Base-by-base conservation (phyloP, 2,888 invertebrate genomes). In the Candidula unifasciata region DNA sequence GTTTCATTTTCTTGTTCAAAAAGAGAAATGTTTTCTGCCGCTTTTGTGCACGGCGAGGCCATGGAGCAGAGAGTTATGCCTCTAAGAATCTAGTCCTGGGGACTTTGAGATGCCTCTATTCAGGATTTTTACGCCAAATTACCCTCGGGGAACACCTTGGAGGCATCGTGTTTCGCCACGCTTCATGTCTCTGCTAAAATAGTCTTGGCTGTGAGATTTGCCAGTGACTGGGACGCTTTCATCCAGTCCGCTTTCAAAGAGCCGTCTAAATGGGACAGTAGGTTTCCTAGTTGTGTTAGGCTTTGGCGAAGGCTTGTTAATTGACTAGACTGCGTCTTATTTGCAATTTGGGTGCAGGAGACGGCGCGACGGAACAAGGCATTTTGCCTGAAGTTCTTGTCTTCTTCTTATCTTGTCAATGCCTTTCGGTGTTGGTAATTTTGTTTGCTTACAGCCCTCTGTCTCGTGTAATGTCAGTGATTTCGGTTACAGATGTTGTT, bases 41-140 rank as follows among this genome's bases (percentile, higher is more conserved):
- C 69, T 69, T 69, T 33, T 69, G 69, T 69, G 21, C 69, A 69
- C 69, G 69, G 24, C 24, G 2, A 69, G 35, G 69, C 52, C 13
- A 44, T 44, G n/a, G 5, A 52, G 44, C n/a, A 73, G 44, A 73
- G 10, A 2, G 52, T 44, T 73, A 44, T 13, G 73, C 27, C 73
- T 73, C 44, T 73, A 52, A 73, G 52, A 73, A 69, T 35, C 69
- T 37, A 44, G 52, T 73, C 27, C 5, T 21, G n/a, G 27, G 27
- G 73, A 52, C 27, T 52, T 73, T 27, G 13, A 8, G 73, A 73
- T 73, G 73, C n/a, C 35, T 73, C 44, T n/a, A 44, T 73, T 52
- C 44, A 73, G 44, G 27, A 52, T 21, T 73, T 73, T 73, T 33
- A 73, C 73, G 73, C 44, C 73, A 27, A 73, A 73, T 73, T 73